phyloP scores from a whole-genome alignment of 2,888 invertebrate genomes.

The Suillia variegata region DNA sequence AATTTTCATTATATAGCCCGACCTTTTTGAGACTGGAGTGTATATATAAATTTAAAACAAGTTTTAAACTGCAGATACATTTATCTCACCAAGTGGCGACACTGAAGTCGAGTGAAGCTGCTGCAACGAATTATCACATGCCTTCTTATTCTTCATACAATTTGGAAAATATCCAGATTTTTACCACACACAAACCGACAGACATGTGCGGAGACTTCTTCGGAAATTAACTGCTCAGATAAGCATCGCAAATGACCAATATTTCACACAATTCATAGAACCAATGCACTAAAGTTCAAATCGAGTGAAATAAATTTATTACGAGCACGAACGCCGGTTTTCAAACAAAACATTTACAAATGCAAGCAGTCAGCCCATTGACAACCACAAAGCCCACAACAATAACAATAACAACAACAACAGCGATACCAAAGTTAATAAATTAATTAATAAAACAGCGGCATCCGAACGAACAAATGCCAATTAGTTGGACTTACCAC shows the following conservation, averaged over 20 bases:
- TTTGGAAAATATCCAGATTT: too few relatives aligned
- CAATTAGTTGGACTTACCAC: background rate
- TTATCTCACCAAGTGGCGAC: too few relatives aligned
- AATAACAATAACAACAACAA: background rate
- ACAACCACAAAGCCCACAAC: background rate
- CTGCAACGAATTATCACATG: too few relatives aligned
- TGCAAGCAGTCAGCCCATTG: too few relatives aligned
- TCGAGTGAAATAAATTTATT: slow-evolving; percentile 36
- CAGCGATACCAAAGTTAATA: slow-evolving; percentile 8
- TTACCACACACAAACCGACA: too few relatives aligned
- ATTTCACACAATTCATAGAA: slow-evolving; percentile 19
- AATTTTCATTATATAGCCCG: too few relatives aligned
- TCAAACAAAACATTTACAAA: background rate
- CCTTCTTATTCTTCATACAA: too few relatives aligned
- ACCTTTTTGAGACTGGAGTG: too few relatives aligned
- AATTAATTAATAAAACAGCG: slow-evolving; percentile 21
- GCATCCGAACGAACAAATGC: slow-evolving; percentile 6
- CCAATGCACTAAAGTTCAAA: slow-evolving; percentile 29
- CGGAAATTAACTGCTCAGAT: background rate
- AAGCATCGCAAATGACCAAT: slow-evolving; percentile 19
- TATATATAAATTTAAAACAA: too few relatives aligned
- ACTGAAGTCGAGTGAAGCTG: too few relatives aligned
- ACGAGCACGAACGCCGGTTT: slow-evolving; percentile 29
- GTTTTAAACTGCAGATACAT: too few relatives aligned
- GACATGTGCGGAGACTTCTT: background rate